These are phyloP conservation scores for Thamnophis elegans DNA, from an alignment of 2,797 vertebrate species.

Conservation along the genomic window DNA sequence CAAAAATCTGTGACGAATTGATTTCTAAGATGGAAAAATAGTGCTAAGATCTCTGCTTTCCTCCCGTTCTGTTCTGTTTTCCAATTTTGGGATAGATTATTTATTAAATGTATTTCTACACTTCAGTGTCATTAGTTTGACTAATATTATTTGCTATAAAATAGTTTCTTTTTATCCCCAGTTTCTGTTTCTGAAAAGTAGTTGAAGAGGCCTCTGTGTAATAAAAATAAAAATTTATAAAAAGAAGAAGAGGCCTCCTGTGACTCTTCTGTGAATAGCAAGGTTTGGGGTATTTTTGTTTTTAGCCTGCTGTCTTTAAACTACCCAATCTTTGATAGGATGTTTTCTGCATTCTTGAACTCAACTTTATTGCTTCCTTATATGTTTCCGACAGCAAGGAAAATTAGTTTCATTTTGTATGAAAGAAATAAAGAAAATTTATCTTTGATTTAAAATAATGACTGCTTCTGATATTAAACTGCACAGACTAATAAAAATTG, in stretches of 20 bases:
- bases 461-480: background rate
- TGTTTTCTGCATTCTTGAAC: background rate
- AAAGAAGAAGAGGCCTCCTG: too few relatives aligned
- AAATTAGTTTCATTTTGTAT: background rate
- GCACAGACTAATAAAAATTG: background rate
- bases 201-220: background rate
- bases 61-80: background rate
- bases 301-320: background rate
- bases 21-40: slow-evolving; percentile 83
- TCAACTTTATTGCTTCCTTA: background rate
- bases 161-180: background rate
- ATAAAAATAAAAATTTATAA: too few relatives aligned
- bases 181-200: background rate
- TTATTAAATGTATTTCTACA: background rate
- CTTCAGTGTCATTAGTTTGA: background rate
- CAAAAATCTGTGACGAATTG: slow-evolving; percentile 92
- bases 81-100: background rate
- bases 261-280: background rate
- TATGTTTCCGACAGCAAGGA: background rate
- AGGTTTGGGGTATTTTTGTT: background rate
- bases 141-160: background rate
- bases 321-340: background rate
- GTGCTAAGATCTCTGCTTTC: background rate
- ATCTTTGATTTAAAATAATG: background rate
- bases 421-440: background rate